phyloP scores from a whole-genome alignment of 64 coral and sea anemone genomes.

The Stichodactyla helianthus region DNA sequence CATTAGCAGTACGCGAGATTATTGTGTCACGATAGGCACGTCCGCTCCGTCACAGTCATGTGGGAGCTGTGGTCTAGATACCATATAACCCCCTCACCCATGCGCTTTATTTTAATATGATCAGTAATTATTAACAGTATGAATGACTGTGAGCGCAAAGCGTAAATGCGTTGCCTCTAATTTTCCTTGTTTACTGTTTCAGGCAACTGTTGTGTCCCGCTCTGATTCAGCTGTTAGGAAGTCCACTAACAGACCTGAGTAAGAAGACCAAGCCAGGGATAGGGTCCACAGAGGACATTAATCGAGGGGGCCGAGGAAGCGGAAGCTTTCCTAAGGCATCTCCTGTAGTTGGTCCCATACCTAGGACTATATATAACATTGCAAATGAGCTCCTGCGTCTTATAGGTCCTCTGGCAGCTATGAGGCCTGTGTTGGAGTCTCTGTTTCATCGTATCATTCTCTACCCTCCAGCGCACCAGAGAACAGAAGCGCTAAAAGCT shows the following conservation, averaged over 20 bases:
- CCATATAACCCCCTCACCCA: too few species aligned
- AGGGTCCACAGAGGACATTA: conserved; percentile 70
- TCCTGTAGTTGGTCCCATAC: conserved; percentile 63
- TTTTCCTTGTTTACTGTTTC: not conserved
- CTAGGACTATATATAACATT: conserved; percentile 93
- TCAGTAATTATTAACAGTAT: too few species aligned
- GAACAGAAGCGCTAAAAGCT: conserved; percentile 88
- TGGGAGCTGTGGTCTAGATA: too few species aligned
- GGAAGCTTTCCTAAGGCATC: conserved; percentile 75
- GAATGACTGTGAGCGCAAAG: too few species aligned
- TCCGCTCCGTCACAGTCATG: too few species aligned
- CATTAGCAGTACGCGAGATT: too few species aligned
- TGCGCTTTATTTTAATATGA: too few species aligned
- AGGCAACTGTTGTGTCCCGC: conserved; percentile 96
- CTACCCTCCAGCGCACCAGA: conserved; percentile 89
- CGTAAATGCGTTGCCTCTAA: too few species aligned
- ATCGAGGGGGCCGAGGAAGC: conserved; percentile 76
- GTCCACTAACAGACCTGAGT: conserved; percentile 85
- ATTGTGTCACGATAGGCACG: too few species aligned
- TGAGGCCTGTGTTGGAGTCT: conserved; percentile 93
- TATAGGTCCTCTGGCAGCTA: conserved; percentile 81
- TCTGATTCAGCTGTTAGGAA: conserved; percentile 89
- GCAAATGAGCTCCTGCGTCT: conserved; percentile 86
- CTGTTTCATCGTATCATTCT: conserved; percentile 97
- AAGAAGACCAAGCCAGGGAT: conserved; percentile 53